Evolutionary conservation across 2,888 invertebrate species (phyloP), one percentile per base, ranked within the genome.

Genomic region (Eristalis pertinax): DNA sequence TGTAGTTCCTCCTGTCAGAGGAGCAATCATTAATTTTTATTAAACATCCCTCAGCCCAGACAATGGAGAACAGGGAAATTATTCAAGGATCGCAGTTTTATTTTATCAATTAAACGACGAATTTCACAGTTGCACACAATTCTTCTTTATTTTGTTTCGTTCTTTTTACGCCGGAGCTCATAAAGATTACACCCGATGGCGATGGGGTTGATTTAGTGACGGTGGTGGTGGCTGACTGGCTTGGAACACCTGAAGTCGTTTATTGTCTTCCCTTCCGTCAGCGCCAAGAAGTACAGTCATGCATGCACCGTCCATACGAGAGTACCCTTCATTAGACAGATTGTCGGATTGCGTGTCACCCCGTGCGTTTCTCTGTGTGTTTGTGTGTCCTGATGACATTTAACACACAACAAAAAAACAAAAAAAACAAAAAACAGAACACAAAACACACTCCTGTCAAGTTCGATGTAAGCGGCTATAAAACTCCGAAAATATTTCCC

Each of bases 101-200:
- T 65, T 86, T 83, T 87, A 87, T 87, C 86, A 87, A 87, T 87
- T 87, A 87, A 87, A 87, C 86, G 86, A 87, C 83, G 83, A 87
- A 87, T 87, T 87, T 87, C 86, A 87, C 86, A 87, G 86, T 87
- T 83, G 83, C 83, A 87, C 75, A 87, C 79, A 87, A 79, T 87
- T 87, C 75, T 83, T 87, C 86, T 83, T 32, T 32, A 32, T 32
- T 32, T 32, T 32, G 1, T 32, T 32, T 32, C 32, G 32, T 32
- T 32, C 4, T 87, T 79, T 83, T 83, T 83, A 87, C 86, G 8
- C 8, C 50, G n/a, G 19, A 19, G 19, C 50, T 75, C 83, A 68
- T 75, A 82, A 83, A 79, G 83, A 83, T 70, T 35, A 70, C 69
- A 70, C 58, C 68, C 73, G 50, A 50, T 19, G 50, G 50, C 73